Percentiles rank a stretch among this genome's conserved stretches.
These are phyloP conservation scores for Euglossa dilemma DNA, from an alignment of 1,140 invertebrate species.

Conservation along the genomic window DNA sequence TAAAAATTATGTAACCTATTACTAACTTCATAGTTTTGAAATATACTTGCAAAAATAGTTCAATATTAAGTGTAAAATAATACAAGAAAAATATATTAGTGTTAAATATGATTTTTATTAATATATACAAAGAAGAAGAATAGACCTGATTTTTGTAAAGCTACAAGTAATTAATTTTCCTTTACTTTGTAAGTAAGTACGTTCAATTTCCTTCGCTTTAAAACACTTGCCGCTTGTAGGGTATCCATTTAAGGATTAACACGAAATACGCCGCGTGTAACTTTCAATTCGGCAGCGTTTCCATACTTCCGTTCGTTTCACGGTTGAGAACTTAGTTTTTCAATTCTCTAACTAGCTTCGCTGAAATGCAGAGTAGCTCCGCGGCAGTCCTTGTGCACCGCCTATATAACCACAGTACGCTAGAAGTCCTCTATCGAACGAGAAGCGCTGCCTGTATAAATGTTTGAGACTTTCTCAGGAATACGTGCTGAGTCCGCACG, in stretches of 20 bases:
- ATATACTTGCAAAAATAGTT: too few species aligned
- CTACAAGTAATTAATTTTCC: too few species aligned
- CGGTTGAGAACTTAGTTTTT: not conserved
- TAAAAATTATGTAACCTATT: too few species aligned
- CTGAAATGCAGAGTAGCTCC: not conserved
- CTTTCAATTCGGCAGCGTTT: not conserved
- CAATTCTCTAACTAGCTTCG: not conserved
- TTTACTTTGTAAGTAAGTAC: too few species aligned
- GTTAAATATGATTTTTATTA: too few species aligned
- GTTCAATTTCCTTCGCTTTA: not conserved
- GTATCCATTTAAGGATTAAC: not conserved
- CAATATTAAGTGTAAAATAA: too few species aligned
- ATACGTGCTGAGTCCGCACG: slow-evolving; percentile 53
- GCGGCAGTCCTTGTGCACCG: not conserved
- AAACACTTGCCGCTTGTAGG: not conserved
- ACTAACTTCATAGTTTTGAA: too few species aligned
- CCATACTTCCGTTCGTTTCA: too few species aligned
- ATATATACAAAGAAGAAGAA: too few species aligned
- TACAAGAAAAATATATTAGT: too few species aligned
- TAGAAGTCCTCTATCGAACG: slow-evolving; percentile 49
- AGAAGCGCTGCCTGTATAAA: slow-evolving; percentile 51
- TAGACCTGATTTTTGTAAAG: too few species aligned
- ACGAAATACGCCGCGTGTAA: not conserved
- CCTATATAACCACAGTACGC: not conserved
- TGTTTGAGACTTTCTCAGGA: slow-evolving; percentile 53